Evolutionary conservation across 2,888 invertebrate species (phyloP), one percentile per base, ranked within the genome.

Genomic region (Aplocera efformata): DNA sequence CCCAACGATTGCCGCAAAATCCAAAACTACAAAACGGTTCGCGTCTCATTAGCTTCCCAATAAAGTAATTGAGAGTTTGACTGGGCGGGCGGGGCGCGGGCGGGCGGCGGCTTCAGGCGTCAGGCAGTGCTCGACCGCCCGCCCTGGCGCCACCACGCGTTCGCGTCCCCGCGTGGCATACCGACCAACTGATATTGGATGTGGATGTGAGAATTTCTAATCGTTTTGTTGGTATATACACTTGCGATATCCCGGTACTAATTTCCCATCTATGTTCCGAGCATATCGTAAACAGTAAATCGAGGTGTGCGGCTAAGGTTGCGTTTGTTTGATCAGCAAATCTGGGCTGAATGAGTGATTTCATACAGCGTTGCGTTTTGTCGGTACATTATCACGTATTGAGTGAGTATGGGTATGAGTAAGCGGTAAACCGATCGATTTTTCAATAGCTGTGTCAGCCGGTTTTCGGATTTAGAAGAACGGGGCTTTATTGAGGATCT

Each of bases 31-130:
- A 39, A 39, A 44, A 44, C 44, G 24, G 30, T 44, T 44, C 44
- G 23, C 82, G 81, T 78, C 84, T 85, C 85, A 86, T 86, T 85
- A 86, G 81, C 79, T 84, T 80, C 74, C 69, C 83, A 81, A 86
- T 86, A 85, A 86, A 85, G 85, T 86, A 85, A 86, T 85, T 82
- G 85, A 75, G 85, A 82, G 81, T 79, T 81, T 79, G 58, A 63
- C 44, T 57, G 47, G 58, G 63, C 58, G 60, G 48, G 42, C 60
- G 50, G 63, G 60, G 63, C 54, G 53, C 58, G 56, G 57, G 46
- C 29, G 32, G 43, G 50, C 34, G 42, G 43, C 39, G n/a, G n/a
- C n/a, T n/a, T n/a, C 42, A 53, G 63, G 65, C 60, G 60, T 56
- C 60, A 64, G 74, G 76, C 79, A 82, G 84, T 84, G 73, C 60